Evolutionary conservation across 2,113 vertebrate species (phyloP).

Genomic region (Calyptommatus sinebrachiatus): DNA sequence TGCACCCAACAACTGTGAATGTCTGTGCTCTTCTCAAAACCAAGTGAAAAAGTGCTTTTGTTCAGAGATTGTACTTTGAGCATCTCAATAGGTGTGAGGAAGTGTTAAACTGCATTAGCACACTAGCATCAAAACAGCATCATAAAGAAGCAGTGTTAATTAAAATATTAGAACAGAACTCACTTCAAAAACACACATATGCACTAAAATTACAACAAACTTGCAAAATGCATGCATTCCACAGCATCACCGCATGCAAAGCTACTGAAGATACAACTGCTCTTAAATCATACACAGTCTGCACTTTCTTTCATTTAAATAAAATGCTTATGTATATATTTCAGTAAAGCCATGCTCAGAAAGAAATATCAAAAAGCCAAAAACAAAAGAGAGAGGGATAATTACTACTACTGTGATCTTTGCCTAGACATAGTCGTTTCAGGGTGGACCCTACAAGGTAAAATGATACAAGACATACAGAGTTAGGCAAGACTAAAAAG

Average conservation of each 20-base stretch:
- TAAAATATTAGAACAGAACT: conserved; percentile 43
- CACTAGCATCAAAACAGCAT: conserved; percentile 50
- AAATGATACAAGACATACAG: conserved; percentile 94
- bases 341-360: conserved; percentile 76
- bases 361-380: conserved; percentile 74
- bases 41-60: conserved; percentile 46
- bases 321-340: conserved; percentile 63
- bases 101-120: conserved; percentile 40
- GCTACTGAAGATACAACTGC: conserved; percentile 28
- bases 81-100: conserved; percentile 44
- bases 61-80: conserved; percentile 55
- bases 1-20: conserved; percentile 46
- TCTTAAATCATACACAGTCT: conserved; percentile 37
- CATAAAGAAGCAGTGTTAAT: conserved; percentile 51
- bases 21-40: conserved; percentile 54
- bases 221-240: conserved; percentile 60
- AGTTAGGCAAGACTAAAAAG: conserved; percentile 83
- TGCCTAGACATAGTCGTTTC: conserved; percentile 99
- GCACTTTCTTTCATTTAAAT: conserved; percentile 37
- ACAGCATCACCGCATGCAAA: conserved; percentile 56
- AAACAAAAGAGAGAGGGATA: conserved; percentile 82
- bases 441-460: conserved; percentile 97
- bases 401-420: conserved; percentile 99
- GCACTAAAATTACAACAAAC: conserved; percentile 43
- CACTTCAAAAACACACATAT: conserved; percentile 42